These are phyloP conservation scores for Symphodus melops DNA, from an alignment of 2,113 vertebrate genomes.

Conservation along the genomic window DNA sequence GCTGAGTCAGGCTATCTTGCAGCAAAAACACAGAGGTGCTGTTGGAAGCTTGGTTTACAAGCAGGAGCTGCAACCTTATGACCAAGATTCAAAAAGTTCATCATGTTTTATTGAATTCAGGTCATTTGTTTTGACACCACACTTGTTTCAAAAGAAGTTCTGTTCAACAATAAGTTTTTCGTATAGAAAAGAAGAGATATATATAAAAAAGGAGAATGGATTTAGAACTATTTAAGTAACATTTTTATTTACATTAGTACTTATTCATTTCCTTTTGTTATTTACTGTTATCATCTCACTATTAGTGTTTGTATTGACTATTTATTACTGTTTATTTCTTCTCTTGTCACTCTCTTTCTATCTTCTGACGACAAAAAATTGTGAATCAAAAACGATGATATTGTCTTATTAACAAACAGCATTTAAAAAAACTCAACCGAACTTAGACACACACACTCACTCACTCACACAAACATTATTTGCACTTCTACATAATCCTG, in stretches of 20 bases:
- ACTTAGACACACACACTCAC: neutral
- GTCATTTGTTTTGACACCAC: neutral
- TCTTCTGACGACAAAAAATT: no score
- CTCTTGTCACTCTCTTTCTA: no score
- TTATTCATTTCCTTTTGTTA: no score
- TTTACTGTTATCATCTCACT: no score
- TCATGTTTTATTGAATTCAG: neutral
- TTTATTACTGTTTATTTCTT: no score
- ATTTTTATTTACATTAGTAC: no score
- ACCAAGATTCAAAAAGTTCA: neutral
- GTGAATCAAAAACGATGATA: no score
- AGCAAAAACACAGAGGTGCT: conserved; percentile 1
- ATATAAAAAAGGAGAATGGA: neutral
- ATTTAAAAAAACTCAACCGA: neutral
- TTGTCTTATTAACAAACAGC: neutral
- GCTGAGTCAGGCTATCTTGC: neutral
- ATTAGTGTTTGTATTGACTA: no score
- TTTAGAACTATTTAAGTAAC: neutral
- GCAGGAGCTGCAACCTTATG: neutral
- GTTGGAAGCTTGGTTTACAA: neutral
- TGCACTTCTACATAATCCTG: conserved; percentile 6
- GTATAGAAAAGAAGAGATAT: no score
- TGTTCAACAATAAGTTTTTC: no score
- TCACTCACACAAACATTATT: conserved; percentile 10
- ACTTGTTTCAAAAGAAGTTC: neutral